Conservation (phyloP, 2,888 invertebrate species). For the Synanthedon andrenaeformis region DNA sequence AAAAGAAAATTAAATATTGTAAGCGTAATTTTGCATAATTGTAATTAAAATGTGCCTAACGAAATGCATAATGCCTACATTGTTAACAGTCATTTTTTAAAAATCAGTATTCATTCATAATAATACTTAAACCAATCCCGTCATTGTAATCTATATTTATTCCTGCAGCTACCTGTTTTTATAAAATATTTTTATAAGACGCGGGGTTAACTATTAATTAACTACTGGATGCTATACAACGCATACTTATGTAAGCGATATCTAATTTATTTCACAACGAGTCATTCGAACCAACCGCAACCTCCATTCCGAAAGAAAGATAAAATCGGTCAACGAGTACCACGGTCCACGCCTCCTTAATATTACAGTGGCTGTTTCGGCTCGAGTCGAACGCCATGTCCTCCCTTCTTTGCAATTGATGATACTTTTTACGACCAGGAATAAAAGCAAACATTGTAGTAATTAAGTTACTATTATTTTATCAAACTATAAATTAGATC, state of each 20-base stretch:
- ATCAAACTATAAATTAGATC: no score
- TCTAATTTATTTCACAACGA: conserved; percentile 23
- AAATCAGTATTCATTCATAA: no score
- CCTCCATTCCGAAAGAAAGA: conserved; percentile 23
- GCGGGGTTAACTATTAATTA: no score
- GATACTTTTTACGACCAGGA: conserved; percentile 5
- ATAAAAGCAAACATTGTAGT: background rate
- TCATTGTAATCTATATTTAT: no score
- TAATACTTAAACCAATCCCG: no score
- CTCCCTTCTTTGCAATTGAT: conserved; percentile 23
- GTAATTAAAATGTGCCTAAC: no score
- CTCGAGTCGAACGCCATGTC: conserved; percentile 29
- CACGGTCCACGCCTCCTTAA: conserved; percentile 27
- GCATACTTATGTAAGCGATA: conserved; percentile 21
- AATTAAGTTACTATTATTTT: background rate
- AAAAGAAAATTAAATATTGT: no score
- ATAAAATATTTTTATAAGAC: no score
- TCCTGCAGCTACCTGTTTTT: no score
- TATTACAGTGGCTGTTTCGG: conserved; percentile 17
- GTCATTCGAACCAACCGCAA: conserved; percentile 13
- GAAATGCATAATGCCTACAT: no score
- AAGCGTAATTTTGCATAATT: no score
- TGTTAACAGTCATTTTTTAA: no score
- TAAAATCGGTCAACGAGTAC: conserved; percentile 41
- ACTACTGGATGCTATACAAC: conserved; percentile 1